Conservation (phyloP, 2,113 vertebrate species). For the Oostethus manadensis region DNA sequence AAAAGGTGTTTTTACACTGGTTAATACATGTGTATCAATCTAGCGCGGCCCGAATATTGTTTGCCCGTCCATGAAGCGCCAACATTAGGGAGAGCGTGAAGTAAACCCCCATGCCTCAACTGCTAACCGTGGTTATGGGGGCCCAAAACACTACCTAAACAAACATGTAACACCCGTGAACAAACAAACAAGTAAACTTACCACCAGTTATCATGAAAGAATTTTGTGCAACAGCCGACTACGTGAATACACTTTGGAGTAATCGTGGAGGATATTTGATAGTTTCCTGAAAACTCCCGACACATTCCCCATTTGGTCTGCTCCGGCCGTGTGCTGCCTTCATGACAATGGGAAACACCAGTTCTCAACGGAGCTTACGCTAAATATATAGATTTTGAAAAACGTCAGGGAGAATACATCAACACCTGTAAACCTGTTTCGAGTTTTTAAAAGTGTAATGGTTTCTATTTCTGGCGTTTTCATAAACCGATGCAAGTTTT, state of each 20-base stretch:
- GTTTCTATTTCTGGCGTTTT: too few relatives aligned
- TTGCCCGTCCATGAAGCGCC: slow-evolving; percentile 20
- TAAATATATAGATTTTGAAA: too few relatives aligned
- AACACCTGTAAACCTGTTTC: too few relatives aligned
- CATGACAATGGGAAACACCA: neutral
- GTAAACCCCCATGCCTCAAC: slow-evolving; percentile 42
- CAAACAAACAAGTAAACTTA: slow-evolving; percentile 32
- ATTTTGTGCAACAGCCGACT: slow-evolving; percentile 14
- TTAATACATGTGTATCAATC: neutral
- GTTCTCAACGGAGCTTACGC: too few relatives aligned
- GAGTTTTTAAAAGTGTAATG: too few relatives aligned
- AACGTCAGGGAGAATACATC: too few relatives aligned
- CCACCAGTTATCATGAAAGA: slow-evolving; percentile 16
- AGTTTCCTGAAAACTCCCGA: slow-evolving; percentile 33
- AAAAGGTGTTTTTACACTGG: neutral
- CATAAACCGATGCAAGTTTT: too few relatives aligned
- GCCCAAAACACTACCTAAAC: slow-evolving; percentile 17
- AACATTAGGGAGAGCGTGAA: slow-evolving; percentile 21
- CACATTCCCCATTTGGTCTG: neutral
- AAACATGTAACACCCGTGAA: slow-evolving; percentile 1
- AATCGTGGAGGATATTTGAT: slow-evolving; percentile 10
- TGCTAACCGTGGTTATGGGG: slow-evolving; percentile 14
- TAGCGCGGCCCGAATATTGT: neutral
- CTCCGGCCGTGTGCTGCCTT: slow-evolving; percentile 23
- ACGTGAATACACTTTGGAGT: slow-evolving; percentile 1